These are phyloP conservation scores for Octodonta nipae DNA, from an alignment of 2,888 invertebrate genomes.

Conservation along the genomic window DNA sequence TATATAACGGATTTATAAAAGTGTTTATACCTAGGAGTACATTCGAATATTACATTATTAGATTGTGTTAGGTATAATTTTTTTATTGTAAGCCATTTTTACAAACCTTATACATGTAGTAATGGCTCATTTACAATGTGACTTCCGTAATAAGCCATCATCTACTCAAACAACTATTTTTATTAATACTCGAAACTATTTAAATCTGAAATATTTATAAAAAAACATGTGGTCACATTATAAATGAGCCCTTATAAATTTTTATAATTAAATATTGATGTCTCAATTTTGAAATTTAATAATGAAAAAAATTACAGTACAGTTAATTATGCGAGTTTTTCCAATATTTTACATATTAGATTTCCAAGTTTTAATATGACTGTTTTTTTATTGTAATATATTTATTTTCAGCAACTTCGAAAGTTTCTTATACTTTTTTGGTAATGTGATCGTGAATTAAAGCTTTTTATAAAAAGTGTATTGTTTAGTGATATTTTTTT, in stretches of 20 bases:
- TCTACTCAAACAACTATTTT: slow-evolving; percentile 17
- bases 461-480: slow-evolving; percentile 35
- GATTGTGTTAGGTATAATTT: slow-evolving; percentile 29
- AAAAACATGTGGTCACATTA: slow-evolving; percentile 17
- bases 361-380: too few relatives aligned
- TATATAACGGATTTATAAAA: slow-evolving; percentile 35
- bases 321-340: slow-evolving; percentile 20
- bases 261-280: slow-evolving; percentile 27
- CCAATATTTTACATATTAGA: too few relatives aligned
- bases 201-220: slow-evolving; percentile 17
- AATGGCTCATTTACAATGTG: slow-evolving; percentile 23
- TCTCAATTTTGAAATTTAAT: slow-evolving; percentile 26
- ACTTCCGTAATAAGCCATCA: slow-evolving; percentile 13
- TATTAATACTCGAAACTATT: slow-evolving; percentile 16
- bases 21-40: slow-evolving; percentile 33
- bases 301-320: slow-evolving; percentile 19
- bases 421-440: slow-evolving; percentile 28
- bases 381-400: slow-evolving; percentile 21
- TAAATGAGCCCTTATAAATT: slow-evolving; percentile 20
- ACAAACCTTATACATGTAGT: slow-evolving; percentile 26
- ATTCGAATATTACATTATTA: slow-evolving; percentile 28
- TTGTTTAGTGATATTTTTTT: slow-evolving; percentile 37
- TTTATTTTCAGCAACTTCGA: slow-evolving; percentile 21
- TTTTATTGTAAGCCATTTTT: slow-evolving; percentile 25
- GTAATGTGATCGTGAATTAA: slow-evolving; percentile 36